Conservation (phyloP, 2,797 vertebrate species). For the Prionace glauca region DNA sequence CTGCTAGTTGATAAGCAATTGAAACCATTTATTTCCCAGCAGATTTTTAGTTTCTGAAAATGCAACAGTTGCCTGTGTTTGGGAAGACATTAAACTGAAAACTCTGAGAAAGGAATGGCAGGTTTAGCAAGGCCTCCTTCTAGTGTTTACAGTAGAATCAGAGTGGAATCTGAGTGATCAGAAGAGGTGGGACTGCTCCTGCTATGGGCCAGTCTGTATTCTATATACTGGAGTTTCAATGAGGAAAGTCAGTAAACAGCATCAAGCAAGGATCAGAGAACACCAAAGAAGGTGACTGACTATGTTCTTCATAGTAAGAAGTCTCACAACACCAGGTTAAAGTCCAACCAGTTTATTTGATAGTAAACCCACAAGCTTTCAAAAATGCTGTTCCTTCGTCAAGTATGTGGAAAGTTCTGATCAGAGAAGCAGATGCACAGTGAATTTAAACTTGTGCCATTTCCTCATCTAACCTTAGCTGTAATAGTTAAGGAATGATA, state of each 20-base stretch:
- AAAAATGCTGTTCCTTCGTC: no score
- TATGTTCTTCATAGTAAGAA: background rate
- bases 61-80: background rate
- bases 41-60: background rate
- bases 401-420: no score
- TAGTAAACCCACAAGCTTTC: no score
- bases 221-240: background rate
- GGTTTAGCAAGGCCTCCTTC: background rate
- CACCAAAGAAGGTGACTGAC: background rate
- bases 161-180: background rate
- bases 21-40: background rate
- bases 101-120: background rate
- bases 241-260: background rate
- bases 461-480: conserved; percentile 49
- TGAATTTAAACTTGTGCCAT: conserved; percentile 51
- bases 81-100: background rate
- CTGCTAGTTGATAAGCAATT: background rate
- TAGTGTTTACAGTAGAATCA: background rate
- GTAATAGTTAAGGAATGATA: conserved; percentile 41
- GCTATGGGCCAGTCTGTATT: background rate
- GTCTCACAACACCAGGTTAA: no score
- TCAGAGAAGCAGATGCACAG: conserved; percentile 47
- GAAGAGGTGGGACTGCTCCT: background rate
- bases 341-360: no score
- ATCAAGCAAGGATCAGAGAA: background rate